Base-by-base conservation (phyloP, 2,888 invertebrate genomes). In the Melieria picta region DNA sequence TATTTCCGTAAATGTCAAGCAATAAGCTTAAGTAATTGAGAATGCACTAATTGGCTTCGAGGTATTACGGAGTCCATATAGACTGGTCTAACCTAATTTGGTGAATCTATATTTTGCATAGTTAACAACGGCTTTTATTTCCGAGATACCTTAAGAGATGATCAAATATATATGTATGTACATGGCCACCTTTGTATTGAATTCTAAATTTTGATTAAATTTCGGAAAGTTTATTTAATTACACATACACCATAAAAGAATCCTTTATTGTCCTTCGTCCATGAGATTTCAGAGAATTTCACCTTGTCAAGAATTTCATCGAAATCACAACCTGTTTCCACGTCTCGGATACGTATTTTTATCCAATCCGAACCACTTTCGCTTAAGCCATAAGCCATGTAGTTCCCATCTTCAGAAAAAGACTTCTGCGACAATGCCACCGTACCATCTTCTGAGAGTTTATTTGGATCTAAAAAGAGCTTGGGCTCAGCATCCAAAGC, bases 321-420 rank as follows among this genome's bases (percentile, higher is more conserved):
- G 78, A 95, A 93, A 82, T 98, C 95, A 83, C 94, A 89, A 68
- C 94, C 94, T 88, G 88, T 85, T 57, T 85, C 90, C 0, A 93
- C 92, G 87, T 93, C 90, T 79, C 92, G 92, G 78, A 95, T 91
- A 81, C 93, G 93, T 80, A 99, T 95, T 65, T 94, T 95, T 77
- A 93, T 91, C 99, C 99, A 99, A 86, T 99, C 99, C 2, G 98
- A 98, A 0, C 99, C 99, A 85, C 95, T 96, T 74, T 91, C 91
- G 77, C 97, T 97, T 2, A 99, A 88, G 0, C 94, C 96, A 87
- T 98, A 99, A 0, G 98, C 98, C 88, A 95, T 93, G 45, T 92
- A 92, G 80, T 90, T 89, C 11, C 98, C 98, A 88, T 99, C 94
- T 80, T 98, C 94, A 1, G 97, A 95, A 88, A 96, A 97, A 46